Percentiles rank a stretch among this genome's conserved stretches.
Evolutionary conservation across 2,797 vertebrate species (phyloP).

Genomic region (Naso thynnoides): DNA sequence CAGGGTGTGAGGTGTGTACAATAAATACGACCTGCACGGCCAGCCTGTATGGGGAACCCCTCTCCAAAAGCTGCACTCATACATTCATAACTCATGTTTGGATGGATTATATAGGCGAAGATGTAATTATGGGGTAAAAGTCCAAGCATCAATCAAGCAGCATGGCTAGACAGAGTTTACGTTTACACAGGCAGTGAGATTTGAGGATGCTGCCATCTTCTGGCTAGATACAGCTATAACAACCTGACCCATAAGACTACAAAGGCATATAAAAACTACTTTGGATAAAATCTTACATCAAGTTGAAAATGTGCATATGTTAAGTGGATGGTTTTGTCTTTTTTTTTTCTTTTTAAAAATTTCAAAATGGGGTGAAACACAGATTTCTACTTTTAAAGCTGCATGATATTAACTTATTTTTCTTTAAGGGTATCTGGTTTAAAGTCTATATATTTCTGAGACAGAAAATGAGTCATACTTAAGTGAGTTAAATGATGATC

Average conservation of each 20-base stretch:
- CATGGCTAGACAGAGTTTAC: not conserved
- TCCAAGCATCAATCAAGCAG: constrained; percentile 5
- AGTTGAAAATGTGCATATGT: too few species aligned
- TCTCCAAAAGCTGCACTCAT: constrained; percentile 7
- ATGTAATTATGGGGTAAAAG: constrained; percentile 24
- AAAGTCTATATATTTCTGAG: not conserved
- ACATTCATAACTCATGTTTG: constrained; percentile 20
- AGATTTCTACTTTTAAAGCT: too few species aligned
- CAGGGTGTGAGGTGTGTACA: not conserved
- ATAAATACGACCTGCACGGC: not conserved
- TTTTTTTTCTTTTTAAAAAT: not conserved
- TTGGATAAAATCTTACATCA: not conserved
- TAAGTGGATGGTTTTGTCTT: not conserved
- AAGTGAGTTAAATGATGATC: not conserved
- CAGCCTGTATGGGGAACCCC: not conserved
- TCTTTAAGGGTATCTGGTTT: too few species aligned
- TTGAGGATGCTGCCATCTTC: constrained; percentile 64
- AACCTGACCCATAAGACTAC: not conserved
- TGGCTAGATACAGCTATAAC: constrained; percentile 27
- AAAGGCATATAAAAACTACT: not conserved
- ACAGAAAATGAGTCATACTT: not conserved
- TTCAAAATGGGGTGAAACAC: too few species aligned
- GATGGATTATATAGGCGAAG: constrained; percentile 17
- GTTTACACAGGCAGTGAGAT: not conserved
- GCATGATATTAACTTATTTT: too few species aligned